These are phyloP conservation scores for Listronotus bonariensis DNA, from an alignment of 1,140 invertebrate species.

Conservation along the genomic window DNA sequence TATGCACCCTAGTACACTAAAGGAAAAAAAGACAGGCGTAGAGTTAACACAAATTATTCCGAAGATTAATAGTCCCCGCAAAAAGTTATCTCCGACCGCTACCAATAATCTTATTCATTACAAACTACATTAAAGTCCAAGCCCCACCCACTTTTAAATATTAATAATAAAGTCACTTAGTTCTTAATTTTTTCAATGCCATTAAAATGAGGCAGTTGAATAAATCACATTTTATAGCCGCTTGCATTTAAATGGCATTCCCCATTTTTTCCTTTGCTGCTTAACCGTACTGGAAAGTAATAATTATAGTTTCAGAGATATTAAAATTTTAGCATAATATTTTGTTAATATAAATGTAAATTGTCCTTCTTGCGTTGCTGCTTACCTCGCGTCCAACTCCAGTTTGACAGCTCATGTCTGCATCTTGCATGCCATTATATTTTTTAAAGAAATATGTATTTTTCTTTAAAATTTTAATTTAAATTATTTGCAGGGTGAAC, in stretches of 20 bases:
- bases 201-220: constrained; percentile 15
- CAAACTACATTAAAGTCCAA: background rate
- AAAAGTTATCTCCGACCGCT: too few relatives aligned
- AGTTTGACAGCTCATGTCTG: too few relatives aligned
- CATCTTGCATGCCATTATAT: too few relatives aligned
- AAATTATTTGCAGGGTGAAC: too few relatives aligned
- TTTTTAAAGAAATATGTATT: too few relatives aligned
- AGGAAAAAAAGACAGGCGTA: background rate
- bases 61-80: too few relatives aligned
- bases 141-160: constrained; percentile 16
- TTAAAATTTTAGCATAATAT: constrained; percentile 22
- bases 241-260: constrained; percentile 17
- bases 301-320: constrained; percentile 19
- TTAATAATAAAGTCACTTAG: constrained; percentile 13
- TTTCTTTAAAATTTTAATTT: too few relatives aligned
- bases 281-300: constrained; percentile 12
- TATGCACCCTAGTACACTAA: too few relatives aligned
- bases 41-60: background rate
- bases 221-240: constrained; percentile 15
- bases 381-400: too few relatives aligned
- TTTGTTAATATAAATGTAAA: constrained; percentile 28
- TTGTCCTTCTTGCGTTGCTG: background rate
- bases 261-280: constrained; percentile 3
- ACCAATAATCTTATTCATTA: too few relatives aligned
- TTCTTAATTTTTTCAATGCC: constrained; percentile 3